A percentile compares a stretch with the other conserved stretches of the same genome.
Evolutionary conservation across 1,140 invertebrate species (phyloP).

Genomic region (Drosophila lacertosa): DNA sequence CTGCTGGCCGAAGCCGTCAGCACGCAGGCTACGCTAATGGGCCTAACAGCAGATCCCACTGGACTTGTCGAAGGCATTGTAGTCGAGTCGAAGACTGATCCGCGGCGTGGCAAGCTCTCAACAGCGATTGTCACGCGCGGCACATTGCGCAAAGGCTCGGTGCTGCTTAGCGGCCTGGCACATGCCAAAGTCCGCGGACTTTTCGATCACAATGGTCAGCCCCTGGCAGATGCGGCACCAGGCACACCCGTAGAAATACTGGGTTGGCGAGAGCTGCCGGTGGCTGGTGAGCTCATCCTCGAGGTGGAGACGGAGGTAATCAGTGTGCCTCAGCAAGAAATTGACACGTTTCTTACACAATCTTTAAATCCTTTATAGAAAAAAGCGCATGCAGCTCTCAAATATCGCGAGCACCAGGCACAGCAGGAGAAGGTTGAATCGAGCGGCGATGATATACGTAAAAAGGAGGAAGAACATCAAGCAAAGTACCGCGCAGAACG

Average conservation of each 20-base stretch:
- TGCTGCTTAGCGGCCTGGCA: conserved; percentile 92
- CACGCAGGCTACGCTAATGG: conserved; percentile 94
- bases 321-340: too few species aligned
- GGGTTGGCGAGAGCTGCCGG: conserved; percentile 94
- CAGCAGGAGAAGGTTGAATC: conserved; percentile 87
- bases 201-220: conserved; percentile 90
- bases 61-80: conserved; percentile 95
- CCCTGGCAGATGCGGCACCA: conserved; percentile 89
- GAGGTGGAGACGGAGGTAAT: conserved; percentile 91
- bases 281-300: conserved; percentile 93
- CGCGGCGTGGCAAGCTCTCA: conserved; percentile 90
- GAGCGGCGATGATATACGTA: conserved; percentile 87
- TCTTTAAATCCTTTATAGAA: conserved; percentile 84
- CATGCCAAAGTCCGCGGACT: conserved; percentile 95
- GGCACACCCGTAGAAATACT: conserved; percentile 93
- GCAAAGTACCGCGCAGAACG: conserved; percentile 88
- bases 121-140: conserved; percentile 96
- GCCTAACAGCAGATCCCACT: conserved; percentile 91
- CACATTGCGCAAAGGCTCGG: conserved; percentile 91
- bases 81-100: conserved; percentile 93
- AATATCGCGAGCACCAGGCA: conserved; percentile 86
- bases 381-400: conserved; percentile 89
- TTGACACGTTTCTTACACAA: neutral
- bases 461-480: conserved; percentile 89
- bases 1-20: conserved; percentile 93